Conservation (phyloP, 2,888 invertebrate genomes). For the Dorcus hopei region DNA sequence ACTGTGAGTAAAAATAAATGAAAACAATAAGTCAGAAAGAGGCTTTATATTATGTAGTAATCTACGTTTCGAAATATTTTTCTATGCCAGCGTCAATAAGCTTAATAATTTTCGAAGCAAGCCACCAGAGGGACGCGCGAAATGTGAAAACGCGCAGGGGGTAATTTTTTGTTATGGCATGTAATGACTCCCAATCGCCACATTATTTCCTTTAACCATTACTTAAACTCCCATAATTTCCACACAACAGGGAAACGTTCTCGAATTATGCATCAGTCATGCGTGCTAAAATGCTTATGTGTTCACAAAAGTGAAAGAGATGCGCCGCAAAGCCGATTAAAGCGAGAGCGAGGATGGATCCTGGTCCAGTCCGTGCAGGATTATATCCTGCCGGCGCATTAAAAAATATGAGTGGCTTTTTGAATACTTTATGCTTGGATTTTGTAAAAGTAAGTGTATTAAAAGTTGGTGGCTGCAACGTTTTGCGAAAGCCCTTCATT, state of each 20-base stretch:
- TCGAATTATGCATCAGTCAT: constrained; percentile 14
- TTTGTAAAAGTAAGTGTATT: not conserved
- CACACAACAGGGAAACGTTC: constrained; percentile 12
- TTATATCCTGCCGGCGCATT: constrained; percentile 32
- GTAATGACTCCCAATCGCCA: no score
- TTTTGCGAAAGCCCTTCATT: no score
- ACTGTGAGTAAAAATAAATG: no score
- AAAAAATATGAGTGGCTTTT: constrained; percentile 29
- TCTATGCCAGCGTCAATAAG: no score
- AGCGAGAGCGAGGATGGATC: constrained; percentile 22
- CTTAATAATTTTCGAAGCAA: no score
- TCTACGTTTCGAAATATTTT: no score
- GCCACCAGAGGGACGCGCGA: no score
- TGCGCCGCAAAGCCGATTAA: constrained; percentile 28
- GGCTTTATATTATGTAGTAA: no score
- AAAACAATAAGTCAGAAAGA: no score
- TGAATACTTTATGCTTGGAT: constrained; percentile 32
- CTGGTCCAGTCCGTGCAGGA: constrained; percentile 33
- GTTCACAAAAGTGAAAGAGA: constrained; percentile 18
- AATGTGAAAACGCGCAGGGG: no score
- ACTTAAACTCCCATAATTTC: constrained; percentile 14
- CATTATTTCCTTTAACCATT: not conserved
- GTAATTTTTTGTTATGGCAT: no score
- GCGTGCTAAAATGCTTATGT: not conserved
- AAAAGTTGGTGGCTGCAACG: not conserved